Conservation (phyloP, 30 jellyfish, hydroid and myxozoan genomes). For the Haliclystus octoradiatus region DNA sequence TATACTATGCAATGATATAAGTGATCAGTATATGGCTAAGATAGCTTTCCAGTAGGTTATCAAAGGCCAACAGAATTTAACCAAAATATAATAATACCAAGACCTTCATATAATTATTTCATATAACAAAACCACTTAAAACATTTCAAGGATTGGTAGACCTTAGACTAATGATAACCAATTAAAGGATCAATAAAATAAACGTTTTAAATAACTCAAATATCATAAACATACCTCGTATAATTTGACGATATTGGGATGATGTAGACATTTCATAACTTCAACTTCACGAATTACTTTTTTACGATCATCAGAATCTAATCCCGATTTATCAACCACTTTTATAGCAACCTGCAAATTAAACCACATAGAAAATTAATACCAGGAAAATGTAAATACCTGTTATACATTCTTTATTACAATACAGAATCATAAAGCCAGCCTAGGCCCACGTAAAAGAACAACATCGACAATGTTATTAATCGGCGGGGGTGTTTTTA, state of each 20-base stretch:
- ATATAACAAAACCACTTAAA: not conserved
- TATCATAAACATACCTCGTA: constrained; percentile 88
- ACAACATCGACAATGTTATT: not conserved
- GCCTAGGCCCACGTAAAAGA: not conserved
- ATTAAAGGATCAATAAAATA: too few species aligned
- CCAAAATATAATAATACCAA: too few species aligned
- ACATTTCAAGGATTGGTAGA: not conserved
- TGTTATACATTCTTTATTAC: not conserved
- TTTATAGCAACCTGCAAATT: constrained; percentile 78
- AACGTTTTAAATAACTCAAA: too few species aligned
- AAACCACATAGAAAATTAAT: not conserved
- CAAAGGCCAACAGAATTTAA: too few species aligned
- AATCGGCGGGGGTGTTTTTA: constrained; percentile 3
- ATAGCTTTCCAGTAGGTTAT: too few species aligned
- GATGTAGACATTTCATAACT: constrained; percentile 65
- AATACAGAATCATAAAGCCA: not conserved
- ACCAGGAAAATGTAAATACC: not conserved
- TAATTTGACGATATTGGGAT: constrained; percentile 54
- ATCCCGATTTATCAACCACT: constrained; percentile 68
- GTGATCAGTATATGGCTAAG: too few species aligned
- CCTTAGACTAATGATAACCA: too few species aligned
- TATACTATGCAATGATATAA: too few species aligned
- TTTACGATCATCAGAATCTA: constrained; percentile 60
- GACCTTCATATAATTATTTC: too few species aligned
- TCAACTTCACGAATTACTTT: constrained; percentile 84